Evolutionary conservation across 1,140 invertebrate genomes (phyloP), one percentile per base, ranked within the genome.

Genomic region (Mamestra configurata): DNA sequence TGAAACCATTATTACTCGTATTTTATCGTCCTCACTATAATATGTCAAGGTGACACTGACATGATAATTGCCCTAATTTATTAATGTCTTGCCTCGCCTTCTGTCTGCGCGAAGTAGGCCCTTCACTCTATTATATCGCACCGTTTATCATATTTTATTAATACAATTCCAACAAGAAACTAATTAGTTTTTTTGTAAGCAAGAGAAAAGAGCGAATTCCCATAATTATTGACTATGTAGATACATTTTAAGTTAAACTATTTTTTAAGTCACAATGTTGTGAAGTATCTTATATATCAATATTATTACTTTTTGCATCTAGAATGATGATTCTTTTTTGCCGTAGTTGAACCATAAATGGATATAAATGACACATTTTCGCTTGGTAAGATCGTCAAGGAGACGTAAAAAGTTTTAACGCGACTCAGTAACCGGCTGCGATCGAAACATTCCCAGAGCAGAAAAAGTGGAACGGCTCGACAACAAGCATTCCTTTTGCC

Each of bases 351-450:
- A 77, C 75, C 27, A 83, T 83, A 83, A 85, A 84, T 83, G 81
- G 80, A 75, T 86, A 85, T 88, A 83, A 84, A 88, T 81, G 82
- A 86, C 81, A 83, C 84, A 86, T 86, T 88, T 86, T 79, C 77
- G 79, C 82, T 84, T 80, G 80, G 71, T 79, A 78, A 59, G 82
- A 86, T 80, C 81, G 77, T 81, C 79, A 78, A 80, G 55, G 79
- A 76, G 79, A 82, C 79, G 79, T 81, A 84, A 84, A 84, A 83
- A 84, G 73, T 79, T 82, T 86, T 73, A 79, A 80, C 57, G 77
- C 51, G 18, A 79, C 51, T 76, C 61, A 24, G 31, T 73, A 81
- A 80, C 68, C 81, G 76, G 81, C 84, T 75, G 72, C 68, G 68
- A 79, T 75, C 66, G 81, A 82, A 79, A 82, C 68, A 66, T 81